Evolutionary conservation across 2,113 vertebrate genomes (phyloP).

Genomic region (Alligator sinensis): DNA sequence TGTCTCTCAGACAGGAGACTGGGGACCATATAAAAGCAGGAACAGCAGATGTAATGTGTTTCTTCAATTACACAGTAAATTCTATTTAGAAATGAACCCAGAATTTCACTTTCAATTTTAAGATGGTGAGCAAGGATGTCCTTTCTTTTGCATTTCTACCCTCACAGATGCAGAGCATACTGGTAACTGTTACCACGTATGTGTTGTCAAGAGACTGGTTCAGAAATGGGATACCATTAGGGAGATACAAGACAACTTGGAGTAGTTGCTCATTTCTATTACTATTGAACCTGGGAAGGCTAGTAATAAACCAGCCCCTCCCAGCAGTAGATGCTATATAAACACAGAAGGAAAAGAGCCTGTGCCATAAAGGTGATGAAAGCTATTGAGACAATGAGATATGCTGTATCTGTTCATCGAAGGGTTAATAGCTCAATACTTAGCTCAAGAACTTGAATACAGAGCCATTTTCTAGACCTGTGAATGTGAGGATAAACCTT

Average conservation of each 20-base stretch:
- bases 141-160: background rate
- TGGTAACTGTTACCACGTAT: background rate
- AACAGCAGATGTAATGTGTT: constrained; percentile 24
- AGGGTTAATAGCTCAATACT: background rate
- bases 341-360: background rate
- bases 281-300: too few relatives aligned
- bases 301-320: too few relatives aligned
- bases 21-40: background rate
- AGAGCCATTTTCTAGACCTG: background rate
- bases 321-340: too few relatives aligned
- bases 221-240: background rate
- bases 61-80: background rate
- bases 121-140: background rate
- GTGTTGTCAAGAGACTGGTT: background rate
- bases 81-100: constrained; percentile 33
- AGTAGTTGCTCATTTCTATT: too few relatives aligned
- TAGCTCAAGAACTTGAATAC: background rate
- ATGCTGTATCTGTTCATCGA: background rate
- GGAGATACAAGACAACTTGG: background rate
- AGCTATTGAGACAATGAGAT: background rate
- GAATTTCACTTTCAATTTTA: background rate
- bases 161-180: background rate
- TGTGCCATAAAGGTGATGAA: background rate
- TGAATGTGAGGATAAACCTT: background rate
- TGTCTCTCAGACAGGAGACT: background rate